Evolutionary conservation across 2,888 invertebrate species (phyloP).

Genomic region (Bellardia bayeri): DNA sequence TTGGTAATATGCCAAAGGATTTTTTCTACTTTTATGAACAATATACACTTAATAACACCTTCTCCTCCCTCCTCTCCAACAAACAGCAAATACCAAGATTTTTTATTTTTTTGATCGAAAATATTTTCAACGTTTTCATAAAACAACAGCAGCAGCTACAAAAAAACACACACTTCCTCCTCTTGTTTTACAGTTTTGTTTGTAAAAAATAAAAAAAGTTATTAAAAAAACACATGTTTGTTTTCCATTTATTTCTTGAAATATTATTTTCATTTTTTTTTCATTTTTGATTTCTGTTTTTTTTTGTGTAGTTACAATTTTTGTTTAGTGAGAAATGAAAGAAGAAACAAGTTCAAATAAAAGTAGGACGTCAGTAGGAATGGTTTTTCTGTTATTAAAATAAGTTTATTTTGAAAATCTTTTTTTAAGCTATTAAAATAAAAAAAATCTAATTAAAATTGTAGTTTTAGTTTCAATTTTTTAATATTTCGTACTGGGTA

Average conservation of each 20-base stretch:
- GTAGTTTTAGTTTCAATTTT: background rate
- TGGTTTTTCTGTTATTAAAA: background rate
- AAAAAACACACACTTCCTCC: conserved; percentile 36
- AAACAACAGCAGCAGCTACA: background rate
- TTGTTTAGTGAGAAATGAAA: background rate
- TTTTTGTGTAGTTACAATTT: background rate
- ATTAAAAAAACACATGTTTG: conserved; percentile 67
- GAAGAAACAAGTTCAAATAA: background rate
- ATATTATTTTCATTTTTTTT: conserved; percentile 33
- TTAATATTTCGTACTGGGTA: background rate
- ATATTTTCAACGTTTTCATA: conserved; percentile 25
- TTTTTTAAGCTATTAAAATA: no score
- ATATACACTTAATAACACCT: conserved; percentile 52
- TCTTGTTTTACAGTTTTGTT: conserved; percentile 23
- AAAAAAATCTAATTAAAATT: no score
- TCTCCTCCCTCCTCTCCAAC: no score
- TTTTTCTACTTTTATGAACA: conserved; percentile 49
- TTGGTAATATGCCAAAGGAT: conserved; percentile 70
- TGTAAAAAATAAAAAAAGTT: conserved; percentile 45
- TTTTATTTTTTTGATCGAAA: conserved; percentile 39
- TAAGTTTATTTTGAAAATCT: no score
- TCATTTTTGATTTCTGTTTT: background rate
- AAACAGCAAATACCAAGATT: conserved; percentile 23
- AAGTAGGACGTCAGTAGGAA: background rate
- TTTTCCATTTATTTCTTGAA: conserved; percentile 65